Conservation (phyloP, 2,113 vertebrate species). For the Excalfactoria chinensis region DNA sequence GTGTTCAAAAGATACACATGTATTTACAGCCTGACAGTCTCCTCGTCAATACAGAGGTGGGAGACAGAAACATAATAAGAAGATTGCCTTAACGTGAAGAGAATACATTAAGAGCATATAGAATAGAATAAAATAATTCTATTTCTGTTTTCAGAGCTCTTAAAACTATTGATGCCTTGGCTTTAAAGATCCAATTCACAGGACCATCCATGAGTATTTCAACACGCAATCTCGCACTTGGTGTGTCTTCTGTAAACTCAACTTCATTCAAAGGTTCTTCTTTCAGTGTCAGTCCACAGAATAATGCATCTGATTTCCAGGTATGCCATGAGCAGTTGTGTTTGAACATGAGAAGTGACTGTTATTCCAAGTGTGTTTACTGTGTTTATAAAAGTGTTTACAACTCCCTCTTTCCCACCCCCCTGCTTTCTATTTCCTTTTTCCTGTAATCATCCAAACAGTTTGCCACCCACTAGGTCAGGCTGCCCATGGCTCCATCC, state of each 20-base stretch:
- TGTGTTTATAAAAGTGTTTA: not conserved
- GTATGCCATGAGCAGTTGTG: conserved; percentile 69
- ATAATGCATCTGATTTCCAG: conserved; percentile 86
- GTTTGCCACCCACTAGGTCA: not conserved
- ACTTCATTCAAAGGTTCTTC: conserved; percentile 81
- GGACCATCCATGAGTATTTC: conserved; percentile 86
- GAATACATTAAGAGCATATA: not conserved
- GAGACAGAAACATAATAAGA: not conserved
- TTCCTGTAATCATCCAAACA: conserved; percentile 6
- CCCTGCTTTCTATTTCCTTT: conserved; percentile 8
- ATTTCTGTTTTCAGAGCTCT: conserved; percentile 84
- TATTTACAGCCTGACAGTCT: not conserved
- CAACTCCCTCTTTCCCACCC: not conserved
- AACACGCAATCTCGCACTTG: conserved; percentile 87
- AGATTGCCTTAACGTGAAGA: not conserved
- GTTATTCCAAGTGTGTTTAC: not conserved
- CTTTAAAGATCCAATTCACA: conserved; percentile 87
- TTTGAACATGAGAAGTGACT: not conserved
- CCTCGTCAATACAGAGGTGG: not conserved
- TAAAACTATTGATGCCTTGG: conserved; percentile 90
- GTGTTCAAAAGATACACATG: not conserved
- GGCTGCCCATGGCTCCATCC: not conserved
- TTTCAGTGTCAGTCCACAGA: conserved; percentile 87
- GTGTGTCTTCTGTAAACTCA: conserved; percentile 83
- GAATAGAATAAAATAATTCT: not conserved